Evolutionary conservation across 2,113 vertebrate genomes (phyloP).

Genomic region (Zosterops borbonicus): DNA sequence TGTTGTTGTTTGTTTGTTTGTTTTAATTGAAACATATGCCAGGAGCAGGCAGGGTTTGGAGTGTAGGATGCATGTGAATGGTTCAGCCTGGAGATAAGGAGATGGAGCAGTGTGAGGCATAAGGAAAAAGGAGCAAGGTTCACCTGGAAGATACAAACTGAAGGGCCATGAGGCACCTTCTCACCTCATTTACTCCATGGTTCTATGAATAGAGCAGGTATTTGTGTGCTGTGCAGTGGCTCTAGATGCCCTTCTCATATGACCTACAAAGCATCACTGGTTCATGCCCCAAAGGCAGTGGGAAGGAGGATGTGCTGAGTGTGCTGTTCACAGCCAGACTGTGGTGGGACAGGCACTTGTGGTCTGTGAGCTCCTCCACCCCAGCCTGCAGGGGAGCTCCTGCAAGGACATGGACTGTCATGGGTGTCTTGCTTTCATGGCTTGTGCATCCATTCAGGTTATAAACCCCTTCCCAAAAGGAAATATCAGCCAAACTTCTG

Average conservation of each 20-base stretch:
- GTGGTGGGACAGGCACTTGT: background rate
- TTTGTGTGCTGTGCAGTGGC: background rate
- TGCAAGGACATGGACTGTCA: background rate
- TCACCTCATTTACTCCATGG: background rate
- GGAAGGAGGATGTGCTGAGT: background rate
- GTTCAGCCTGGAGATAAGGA: background rate
- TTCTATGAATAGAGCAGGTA: background rate
- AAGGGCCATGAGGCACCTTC: background rate
- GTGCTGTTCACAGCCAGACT: background rate
- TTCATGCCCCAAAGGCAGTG: background rate
- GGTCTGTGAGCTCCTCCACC: background rate
- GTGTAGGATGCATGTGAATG: background rate
- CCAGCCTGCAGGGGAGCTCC: accelerated
- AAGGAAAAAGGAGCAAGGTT: background rate
- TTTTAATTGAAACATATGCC: background rate
- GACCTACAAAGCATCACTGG: background rate
- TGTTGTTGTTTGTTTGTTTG: too few species aligned
- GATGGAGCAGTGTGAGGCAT: background rate
- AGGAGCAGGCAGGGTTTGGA: background rate
- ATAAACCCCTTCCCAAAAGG: background rate
- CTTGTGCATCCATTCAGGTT: background rate
- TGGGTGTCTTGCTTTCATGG: background rate
- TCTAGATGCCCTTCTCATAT: background rate
- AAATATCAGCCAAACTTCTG: background rate
- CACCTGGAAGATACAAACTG: background rate